Percentiles rank a stretch among this genome's conserved stretches.
Conservation (phyloP, 2,113 vertebrate genomes). For the Odontophorus gujanensis region DNA sequence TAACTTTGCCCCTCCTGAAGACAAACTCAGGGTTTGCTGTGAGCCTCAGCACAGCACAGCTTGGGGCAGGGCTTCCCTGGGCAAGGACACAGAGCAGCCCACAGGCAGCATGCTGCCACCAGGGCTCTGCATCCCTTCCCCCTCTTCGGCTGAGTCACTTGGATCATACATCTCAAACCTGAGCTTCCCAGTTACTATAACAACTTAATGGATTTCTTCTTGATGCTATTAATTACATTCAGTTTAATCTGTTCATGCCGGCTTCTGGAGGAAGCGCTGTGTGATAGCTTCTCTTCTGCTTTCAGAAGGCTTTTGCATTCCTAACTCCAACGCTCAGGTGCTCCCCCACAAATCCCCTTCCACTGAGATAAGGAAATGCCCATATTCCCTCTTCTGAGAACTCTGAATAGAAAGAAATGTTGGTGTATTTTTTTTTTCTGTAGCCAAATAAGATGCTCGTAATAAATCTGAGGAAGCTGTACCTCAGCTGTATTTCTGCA, state of each 20-base stretch:
- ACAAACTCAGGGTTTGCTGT: neutral
- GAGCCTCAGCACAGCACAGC: neutral
- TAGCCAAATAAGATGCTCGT: slow-evolving; percentile 1
- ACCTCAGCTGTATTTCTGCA: neutral
- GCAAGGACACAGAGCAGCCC: accelerated
- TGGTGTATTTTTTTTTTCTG: neutral
- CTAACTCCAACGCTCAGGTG: neutral
- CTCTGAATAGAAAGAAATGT: neutral
- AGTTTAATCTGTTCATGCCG: neutral
- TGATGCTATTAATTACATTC: slow-evolving; percentile 47
- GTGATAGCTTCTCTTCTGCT: neutral
- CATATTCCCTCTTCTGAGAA: slow-evolving; percentile 8
- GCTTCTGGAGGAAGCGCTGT: neutral
- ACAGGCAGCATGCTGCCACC: neutral
- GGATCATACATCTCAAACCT: slow-evolving; percentile 17
- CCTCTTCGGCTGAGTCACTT: slow-evolving; percentile 59
- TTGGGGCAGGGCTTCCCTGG: accelerated
- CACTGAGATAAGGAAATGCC: slow-evolving; percentile 4
- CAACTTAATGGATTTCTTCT: slow-evolving; percentile 70
- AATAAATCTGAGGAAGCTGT: neutral
- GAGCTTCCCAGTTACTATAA: slow-evolving; percentile 70
- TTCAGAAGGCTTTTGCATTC: neutral
- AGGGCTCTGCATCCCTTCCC: slow-evolving; percentile 48
- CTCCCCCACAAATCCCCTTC: neutral
- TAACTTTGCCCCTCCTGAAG: neutral